These are phyloP conservation scores for Orientallactaga sibirica DNA, from an alignment of 2,797 vertebrate species.

Conservation along the genomic window DNA sequence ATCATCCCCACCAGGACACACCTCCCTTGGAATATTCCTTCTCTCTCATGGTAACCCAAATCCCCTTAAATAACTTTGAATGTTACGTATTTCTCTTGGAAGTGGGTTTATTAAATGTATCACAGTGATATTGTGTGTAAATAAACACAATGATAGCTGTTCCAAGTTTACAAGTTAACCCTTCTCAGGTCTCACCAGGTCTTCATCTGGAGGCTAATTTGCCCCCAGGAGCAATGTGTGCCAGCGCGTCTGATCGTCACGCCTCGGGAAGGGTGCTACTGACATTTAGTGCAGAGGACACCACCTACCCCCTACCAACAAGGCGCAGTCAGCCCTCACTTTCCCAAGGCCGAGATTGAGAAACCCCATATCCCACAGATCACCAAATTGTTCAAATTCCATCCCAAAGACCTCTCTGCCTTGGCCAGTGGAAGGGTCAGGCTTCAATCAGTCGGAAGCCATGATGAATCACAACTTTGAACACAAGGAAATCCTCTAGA, in stretches of 20 bases:
- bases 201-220: not conserved
- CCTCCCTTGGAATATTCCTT: not conserved
- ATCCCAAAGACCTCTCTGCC: not conserved
- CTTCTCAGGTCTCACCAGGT: not conserved
- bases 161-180: not conserved
- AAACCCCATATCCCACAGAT: not conserved
- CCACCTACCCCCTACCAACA: not conserved
- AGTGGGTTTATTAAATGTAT: not conserved
- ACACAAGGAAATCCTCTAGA: not conserved
- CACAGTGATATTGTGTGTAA: not conserved
- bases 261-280: not conserved
- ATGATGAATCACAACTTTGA: not conserved
- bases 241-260: not conserved
- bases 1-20: not conserved
- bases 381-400: not conserved
- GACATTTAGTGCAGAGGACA: not conserved
- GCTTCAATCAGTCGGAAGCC: not conserved
- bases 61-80: not conserved
- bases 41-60: not conserved
- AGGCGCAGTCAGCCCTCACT: no score
- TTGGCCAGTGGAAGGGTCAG: not conserved
- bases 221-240: not conserved
- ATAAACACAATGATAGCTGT: not conserved
- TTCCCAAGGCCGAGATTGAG: not conserved
- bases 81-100: not conserved